Evolutionary conservation across 2,888 invertebrate genomes (phyloP).

Genomic region (Athetis lepigone): DNA sequence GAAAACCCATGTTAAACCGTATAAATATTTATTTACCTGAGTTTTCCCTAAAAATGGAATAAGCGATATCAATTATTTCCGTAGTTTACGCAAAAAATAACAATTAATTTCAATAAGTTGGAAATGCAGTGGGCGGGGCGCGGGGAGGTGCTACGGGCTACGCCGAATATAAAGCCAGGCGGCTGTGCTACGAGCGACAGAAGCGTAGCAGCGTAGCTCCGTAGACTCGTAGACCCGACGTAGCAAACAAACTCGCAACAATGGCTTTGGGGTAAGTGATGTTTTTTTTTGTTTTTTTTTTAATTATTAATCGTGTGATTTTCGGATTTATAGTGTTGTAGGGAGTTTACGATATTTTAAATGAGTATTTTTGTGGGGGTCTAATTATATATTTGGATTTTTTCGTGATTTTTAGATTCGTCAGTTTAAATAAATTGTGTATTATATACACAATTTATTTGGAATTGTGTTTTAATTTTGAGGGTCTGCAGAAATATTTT

Average conservation of each 20-base stretch:
- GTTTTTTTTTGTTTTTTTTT: constrained; percentile 7
- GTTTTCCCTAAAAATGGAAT: constrained; percentile 33
- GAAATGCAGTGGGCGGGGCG: constrained; percentile 71
- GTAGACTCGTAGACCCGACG: constrained; percentile 63
- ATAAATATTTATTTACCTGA: constrained; percentile 29
- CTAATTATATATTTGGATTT: not conserved
- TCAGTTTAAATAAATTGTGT: not conserved
- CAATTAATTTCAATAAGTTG: constrained; percentile 71
- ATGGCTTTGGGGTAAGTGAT: constrained; percentile 71
- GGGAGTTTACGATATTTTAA: not conserved
- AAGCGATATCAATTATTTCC: constrained; percentile 37
- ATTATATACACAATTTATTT: no score
- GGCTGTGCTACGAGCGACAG: constrained; percentile 70
- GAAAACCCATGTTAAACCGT: constrained; percentile 2
- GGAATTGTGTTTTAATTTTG: no score
- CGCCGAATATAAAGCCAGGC: constrained; percentile 78
- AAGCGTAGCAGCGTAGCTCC: constrained; percentile 71
- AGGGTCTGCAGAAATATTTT: not conserved
- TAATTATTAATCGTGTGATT: not conserved
- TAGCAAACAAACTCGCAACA: constrained; percentile 49
- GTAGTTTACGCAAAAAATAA: constrained; percentile 61
- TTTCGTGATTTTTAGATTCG: not conserved
- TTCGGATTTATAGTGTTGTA: not conserved
- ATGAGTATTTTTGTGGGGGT: not conserved
- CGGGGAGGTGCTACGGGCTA: constrained; percentile 66